Evolutionary conservation across 1,140 invertebrate species (phyloP).

Genomic region (Dreissena rostriformis): DNA sequence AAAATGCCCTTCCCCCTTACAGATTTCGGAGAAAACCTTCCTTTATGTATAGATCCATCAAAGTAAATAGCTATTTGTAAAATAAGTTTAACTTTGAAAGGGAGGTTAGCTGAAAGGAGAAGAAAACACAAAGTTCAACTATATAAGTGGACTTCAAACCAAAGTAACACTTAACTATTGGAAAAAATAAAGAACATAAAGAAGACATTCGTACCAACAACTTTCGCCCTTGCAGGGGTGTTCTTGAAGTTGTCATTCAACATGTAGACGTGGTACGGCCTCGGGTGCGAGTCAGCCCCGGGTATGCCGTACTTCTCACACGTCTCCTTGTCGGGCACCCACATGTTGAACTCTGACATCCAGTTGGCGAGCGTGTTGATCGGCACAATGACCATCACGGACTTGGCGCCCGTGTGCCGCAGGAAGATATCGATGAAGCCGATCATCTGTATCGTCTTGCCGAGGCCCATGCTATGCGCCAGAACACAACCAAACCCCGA

Average conservation of each 20-base stretch:
- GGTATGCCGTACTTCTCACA: constrained; percentile 50
- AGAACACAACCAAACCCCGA: constrained; percentile 98
- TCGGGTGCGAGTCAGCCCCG: constrained; percentile 83
- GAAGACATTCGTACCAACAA: constrained; percentile 82
- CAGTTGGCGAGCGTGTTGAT: constrained; percentile 99
- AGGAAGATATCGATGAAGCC: constrained; percentile 98
- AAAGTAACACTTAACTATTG: no score
- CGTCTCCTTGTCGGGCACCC: constrained; percentile 86
- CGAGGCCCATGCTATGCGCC: constrained; percentile 99
- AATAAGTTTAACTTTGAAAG: no score
- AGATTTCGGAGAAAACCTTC: no score
- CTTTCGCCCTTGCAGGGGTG: constrained; percentile 90
- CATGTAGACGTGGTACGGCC: constrained; percentile 94
- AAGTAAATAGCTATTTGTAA: no score
- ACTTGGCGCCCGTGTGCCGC: constrained; percentile 92
- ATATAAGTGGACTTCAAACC: no score
- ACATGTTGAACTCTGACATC: constrained; percentile 98
- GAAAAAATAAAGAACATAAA: no score
- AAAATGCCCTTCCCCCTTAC: no score
- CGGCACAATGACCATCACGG: constrained; percentile 97
- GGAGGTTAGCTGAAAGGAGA: no score
- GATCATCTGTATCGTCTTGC: constrained; percentile 97
- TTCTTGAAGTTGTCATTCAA: constrained; percentile 98
- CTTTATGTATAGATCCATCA: no score
- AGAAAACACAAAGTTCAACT: no score